phyloP scores from a whole-genome alignment of 2,888 invertebrate species.

The Perithous albicinctus region DNA sequence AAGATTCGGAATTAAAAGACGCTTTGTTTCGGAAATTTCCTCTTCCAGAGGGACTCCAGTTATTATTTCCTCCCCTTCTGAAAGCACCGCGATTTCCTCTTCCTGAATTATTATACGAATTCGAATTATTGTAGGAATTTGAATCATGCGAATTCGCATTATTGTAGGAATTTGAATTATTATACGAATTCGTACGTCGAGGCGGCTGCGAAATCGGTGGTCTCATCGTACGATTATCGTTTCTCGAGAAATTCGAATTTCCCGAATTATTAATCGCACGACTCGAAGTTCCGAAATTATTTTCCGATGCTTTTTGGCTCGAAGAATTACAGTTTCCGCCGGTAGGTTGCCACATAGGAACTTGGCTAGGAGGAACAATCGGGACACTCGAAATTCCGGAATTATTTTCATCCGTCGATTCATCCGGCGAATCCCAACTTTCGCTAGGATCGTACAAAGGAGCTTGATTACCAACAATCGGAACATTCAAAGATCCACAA shows the following conservation, averaged over 20 bases:
- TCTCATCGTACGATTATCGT: background rate
- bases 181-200: too few relatives aligned
- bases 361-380: background rate
- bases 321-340: background rate
- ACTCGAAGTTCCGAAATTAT: too few relatives aligned
- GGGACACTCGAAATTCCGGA: background rate
- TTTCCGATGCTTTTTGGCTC: too few relatives aligned
- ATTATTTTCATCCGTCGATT: background rate
- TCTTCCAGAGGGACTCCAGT: background rate
- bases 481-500: background rate
- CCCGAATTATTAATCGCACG: background rate
- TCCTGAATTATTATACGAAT: background rate
- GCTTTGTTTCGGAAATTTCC: background rate
- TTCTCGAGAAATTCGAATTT: background rate
- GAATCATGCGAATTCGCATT: too few relatives aligned
- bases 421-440: slow-evolving; percentile 1
- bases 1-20: background rate
- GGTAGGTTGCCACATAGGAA: background rate
- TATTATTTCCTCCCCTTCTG: background rate
- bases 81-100: background rate
- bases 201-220: background rate
- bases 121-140: background rate
- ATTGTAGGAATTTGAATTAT: background rate
- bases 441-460: slow-evolving; percentile 23
- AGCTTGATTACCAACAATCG: background rate